These are phyloP conservation scores for Tenrec ecaudatus DNA, from an alignment of 2,113 vertebrate genomes.

Conservation along the genomic window DNA sequence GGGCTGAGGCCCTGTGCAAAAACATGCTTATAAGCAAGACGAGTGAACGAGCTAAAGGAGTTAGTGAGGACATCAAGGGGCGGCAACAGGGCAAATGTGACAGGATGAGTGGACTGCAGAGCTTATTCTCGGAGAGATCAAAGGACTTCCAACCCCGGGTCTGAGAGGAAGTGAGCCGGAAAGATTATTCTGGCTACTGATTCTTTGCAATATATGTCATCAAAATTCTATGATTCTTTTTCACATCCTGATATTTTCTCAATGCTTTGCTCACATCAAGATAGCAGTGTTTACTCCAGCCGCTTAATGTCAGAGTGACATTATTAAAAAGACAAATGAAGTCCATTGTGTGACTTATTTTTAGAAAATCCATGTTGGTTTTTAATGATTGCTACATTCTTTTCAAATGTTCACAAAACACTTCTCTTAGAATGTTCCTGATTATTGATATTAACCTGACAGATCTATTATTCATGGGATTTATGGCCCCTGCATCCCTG, in stretches of 20 bases:
- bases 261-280: constrained; percentile 31
- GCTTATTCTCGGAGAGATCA: background rate
- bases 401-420: constrained; percentile 48
- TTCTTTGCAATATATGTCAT: background rate
- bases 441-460: constrained; percentile 41
- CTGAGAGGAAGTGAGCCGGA: background rate
- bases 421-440: constrained; percentile 7
- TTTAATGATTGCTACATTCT: constrained; percentile 1
- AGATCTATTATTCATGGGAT: constrained; percentile 35
- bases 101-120: background rate
- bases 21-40: background rate
- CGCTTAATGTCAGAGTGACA: constrained; percentile 32
- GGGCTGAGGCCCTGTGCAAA: background rate
- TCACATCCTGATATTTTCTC: constrained; percentile 32
- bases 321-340: constrained; percentile 63
- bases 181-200: constrained; percentile 38
- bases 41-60: background rate
- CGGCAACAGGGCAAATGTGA: background rate
- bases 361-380: constrained; percentile 34
- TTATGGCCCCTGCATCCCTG: background rate
- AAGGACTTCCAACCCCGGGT: background rate
- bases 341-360: constrained; percentile 37
- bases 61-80: background rate
- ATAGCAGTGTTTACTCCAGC: constrained; percentile 33
- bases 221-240: constrained; percentile 25